Base-by-base conservation (phyloP, 2,113 vertebrate genomes). In the Antigone vipio region DNA sequence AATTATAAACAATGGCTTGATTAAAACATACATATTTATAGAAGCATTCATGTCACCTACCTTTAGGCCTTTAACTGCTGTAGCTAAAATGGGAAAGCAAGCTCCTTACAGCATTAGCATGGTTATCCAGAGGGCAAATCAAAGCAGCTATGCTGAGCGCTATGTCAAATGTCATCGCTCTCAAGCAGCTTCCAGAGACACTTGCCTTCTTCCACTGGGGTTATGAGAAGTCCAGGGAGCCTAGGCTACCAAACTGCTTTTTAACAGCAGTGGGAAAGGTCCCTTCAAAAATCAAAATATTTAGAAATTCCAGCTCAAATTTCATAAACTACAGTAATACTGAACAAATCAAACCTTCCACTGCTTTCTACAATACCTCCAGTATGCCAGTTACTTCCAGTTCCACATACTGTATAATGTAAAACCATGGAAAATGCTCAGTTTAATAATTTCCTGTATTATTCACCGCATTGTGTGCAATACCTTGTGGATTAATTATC, bases 401-500 rank as follows among this genome's bases (percentile, higher is more conserved):
- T 59, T 79, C 91, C 67, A 66, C 26, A 35, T 10, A 42, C 15
- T 75, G 5, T 17, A 12, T 19, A 73, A 32, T 6, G 16, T 4
- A 62, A 74, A 95, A 35, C 14, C 11, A 38, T 34, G 52, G 74
- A 62, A 95, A 94, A 81, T 26, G 67, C 38, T 63, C 73, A 69
- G 55, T 76, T 88, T 89, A 95, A 96, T 96, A 0, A 83, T 79
- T 97, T 95, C 89, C 94, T 95, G 77, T 76, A 92, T 94, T 97
- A 89, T 85, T 94, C 62, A 92, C 49, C 4, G 12, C 86, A 91
- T 71, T 95, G 96, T 96, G 45, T 75, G 30, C 53, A 85, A 85
- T 92, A 62, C 92, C 91, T 95, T 85, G 85, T 88, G 85, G 91
- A 95, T 89, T 95, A 96, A 95, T 95, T 92, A 93, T 35, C 71